Base-by-base conservation (phyloP, 2,797 vertebrate species). In the Mus caroli region DNA sequence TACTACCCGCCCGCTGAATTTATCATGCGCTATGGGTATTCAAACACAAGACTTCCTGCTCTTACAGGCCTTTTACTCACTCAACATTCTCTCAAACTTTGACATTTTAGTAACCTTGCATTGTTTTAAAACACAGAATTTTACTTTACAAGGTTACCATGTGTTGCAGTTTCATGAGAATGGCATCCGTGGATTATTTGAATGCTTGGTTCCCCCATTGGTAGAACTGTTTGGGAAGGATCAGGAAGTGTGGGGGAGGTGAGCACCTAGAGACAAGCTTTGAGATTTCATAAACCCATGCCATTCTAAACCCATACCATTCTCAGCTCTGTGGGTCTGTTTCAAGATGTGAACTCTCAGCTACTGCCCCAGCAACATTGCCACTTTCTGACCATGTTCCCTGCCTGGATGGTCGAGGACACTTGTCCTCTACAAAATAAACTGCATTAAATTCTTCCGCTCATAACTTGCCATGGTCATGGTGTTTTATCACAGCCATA, bases 51-150 rank as follows among this genome's bases (percentile, higher is more conserved):
- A 67, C 62, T 50, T 64, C 4, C 83, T 46, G 43, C 62, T 85
- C 67, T 67, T 50, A 24, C 19, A 24, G 22, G 19, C 20, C 31
- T 5, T n/a, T 85, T 67, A n/a, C 11, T 46, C 62, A n/a, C 19
- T 11, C 6, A 24, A 50, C 43, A 85, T 1, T 40, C 34, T 37
- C 19, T 64, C 15, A 34, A 71, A 31, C 5, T 31, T 54, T 79
- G 37, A 31, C 15, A 4, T 88, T 88, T 84, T 56, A 43, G 64
- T 80, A 92, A 56, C 11, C 31, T 54, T 84, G 10, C 62, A 31
- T 50, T 77, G 22, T 78, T 94, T 88, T 20, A 28, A 80, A 94
- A 83, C 69, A 26, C 50, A 76, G 75, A 86, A 54, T 5, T 13
- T 56, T 60, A 46, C 78, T 86, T 94, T 71, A 86, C 31, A 52